Evolutionary conservation across 2,797 vertebrate species (phyloP).

Genomic region (Liasis olivaceus): DNA sequence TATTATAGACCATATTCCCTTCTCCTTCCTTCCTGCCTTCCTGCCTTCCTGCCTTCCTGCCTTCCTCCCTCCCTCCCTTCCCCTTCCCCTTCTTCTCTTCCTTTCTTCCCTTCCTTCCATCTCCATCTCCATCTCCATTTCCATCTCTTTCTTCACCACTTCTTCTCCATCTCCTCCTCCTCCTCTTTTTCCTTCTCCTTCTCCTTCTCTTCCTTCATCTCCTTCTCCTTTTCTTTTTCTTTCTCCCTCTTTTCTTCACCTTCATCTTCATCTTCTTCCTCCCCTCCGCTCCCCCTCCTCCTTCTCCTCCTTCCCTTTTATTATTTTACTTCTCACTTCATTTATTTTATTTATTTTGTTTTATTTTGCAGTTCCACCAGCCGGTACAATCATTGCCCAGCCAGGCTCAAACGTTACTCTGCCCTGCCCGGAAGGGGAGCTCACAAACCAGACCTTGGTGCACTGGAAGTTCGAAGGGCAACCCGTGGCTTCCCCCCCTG

Average conservation of each 20-base stretch:
- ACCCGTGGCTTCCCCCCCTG: accelerated
- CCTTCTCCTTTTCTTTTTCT: neutral
- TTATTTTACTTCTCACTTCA: neutral
- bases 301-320: neutral
- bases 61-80: no score
- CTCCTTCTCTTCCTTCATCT: neutral
- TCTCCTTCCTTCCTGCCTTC: neutral
- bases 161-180: neutral
- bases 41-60: no score
- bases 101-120: no score
- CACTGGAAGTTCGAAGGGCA: slow-evolving; percentile 46
- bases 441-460: neutral
- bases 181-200: neutral
- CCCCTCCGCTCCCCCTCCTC: neutral
- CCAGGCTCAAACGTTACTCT: slow-evolving; percentile 52
- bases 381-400: neutral
- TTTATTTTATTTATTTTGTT: neutral
- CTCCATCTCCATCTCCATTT: no score
- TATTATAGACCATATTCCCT: accelerated
- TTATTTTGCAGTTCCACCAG: neutral
- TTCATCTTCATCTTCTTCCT: neutral
- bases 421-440: slow-evolving; percentile 40
- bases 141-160: no score
- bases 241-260: neutral
- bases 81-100: no score